phyloP scores from a whole-genome alignment of 2,888 invertebrate species.

The Ormyrus nitidulus region DNA sequence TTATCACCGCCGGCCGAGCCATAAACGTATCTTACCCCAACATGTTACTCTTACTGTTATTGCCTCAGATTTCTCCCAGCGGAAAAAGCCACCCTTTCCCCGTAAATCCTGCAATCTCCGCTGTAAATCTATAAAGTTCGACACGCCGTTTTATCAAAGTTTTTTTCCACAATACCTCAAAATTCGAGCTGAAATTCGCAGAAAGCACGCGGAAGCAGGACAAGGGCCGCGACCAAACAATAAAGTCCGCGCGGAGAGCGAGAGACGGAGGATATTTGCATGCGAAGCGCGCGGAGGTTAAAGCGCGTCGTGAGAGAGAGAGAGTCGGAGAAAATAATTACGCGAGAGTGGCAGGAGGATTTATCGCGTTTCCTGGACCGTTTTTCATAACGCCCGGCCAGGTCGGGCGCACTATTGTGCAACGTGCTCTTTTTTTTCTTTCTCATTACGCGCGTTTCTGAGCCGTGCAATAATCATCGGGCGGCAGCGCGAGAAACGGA shows the following conservation, averaged over 20 bases:
- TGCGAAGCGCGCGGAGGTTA: not conserved
- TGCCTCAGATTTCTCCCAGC: not conserved
- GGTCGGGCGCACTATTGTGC: not conserved
- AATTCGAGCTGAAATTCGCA: too few relatives aligned
- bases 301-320: not conserved
- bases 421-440: not conserved
- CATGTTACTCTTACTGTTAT: not conserved
- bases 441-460: not conserved
- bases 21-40: not conserved
- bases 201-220: too few relatives aligned
- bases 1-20: too few relatives aligned
- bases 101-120: not conserved
- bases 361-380: not conserved
- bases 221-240: not conserved
- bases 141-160: not conserved
- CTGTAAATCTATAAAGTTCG: not conserved
- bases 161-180: too few relatives aligned
- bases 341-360: slow-evolving; percentile 1
- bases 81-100: not conserved
- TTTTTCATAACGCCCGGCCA: not conserved
- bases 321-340: not conserved
- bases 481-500: not conserved
- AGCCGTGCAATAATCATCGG: not conserved
- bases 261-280: not conserved
- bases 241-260: not conserved